phyloP scores from a whole-genome alignment of 1,140 invertebrate species.

The Zaprionus kolodkinae region DNA sequence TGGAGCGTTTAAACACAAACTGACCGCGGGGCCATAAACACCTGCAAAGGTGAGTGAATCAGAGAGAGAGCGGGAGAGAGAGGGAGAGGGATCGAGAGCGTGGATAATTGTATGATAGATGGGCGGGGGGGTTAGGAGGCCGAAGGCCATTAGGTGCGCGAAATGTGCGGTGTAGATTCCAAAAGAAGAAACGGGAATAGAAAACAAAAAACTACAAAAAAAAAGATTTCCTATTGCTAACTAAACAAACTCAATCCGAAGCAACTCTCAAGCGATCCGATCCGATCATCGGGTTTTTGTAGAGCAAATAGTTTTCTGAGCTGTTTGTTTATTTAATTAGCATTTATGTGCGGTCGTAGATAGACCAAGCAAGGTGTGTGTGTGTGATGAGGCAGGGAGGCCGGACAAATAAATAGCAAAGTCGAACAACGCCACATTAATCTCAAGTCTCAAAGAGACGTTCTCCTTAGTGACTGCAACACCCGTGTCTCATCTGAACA shows the following conservation, averaged over 20 bases:
- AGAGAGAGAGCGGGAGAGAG: slow-evolving; percentile 1
- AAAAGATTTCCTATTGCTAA: slow-evolving; percentile 17
- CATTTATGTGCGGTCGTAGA: slow-evolving; percentile 38
- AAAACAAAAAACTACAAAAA: no score
- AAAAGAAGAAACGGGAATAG: not conserved
- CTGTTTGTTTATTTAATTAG: slow-evolving; percentile 79
- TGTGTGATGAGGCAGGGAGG: slow-evolving; percentile 9
- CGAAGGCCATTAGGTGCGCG: slow-evolving; percentile 18
- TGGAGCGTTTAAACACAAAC: slow-evolving; percentile 35
- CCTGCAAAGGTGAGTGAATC: slow-evolving; percentile 39
- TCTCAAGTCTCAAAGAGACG: not conserved
- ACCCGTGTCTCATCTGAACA: slow-evolving; percentile 1
- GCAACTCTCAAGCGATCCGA: slow-evolving; percentile 25
- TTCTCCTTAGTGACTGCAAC: not conserved
- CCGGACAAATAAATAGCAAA: slow-evolving; percentile 21
- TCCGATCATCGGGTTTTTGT: slow-evolving; percentile 44
- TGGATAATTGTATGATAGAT: not conserved
- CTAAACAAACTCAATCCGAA: slow-evolving; percentile 37
- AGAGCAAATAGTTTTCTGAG: slow-evolving; percentile 70
- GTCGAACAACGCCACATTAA: slow-evolving; percentile 14
- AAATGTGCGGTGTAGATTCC: slow-evolving; percentile 15
- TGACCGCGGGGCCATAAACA: slow-evolving; percentile 37
- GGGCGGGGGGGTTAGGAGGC: slow-evolving; percentile 3
- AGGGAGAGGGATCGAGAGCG: no score
- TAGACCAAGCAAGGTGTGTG: not conserved